These are phyloP conservation scores for Meleagris gallopavo DNA, from an alignment of 2,113 vertebrate genomes.

Conservation along the genomic window DNA sequence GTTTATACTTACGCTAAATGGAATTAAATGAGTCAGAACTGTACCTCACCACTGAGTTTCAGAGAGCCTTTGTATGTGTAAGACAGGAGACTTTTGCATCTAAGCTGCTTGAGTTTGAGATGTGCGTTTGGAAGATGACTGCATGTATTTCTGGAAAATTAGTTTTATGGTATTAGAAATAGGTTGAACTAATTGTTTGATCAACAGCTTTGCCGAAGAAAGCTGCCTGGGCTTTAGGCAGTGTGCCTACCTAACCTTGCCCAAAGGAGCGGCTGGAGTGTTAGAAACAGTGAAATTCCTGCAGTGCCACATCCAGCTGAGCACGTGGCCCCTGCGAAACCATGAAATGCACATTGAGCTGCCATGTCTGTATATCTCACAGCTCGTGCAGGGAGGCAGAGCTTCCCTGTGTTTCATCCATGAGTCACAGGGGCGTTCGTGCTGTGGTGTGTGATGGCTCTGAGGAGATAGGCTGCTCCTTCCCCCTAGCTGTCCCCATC, in stretches of 20 bases:
- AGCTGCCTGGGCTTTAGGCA: background rate
- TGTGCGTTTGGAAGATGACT: background rate
- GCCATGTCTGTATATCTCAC: background rate
- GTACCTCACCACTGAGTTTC: background rate
- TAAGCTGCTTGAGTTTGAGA: background rate
- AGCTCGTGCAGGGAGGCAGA: background rate
- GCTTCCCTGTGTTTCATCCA: background rate
- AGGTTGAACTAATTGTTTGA: background rate
- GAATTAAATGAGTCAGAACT: constrained; percentile 9
- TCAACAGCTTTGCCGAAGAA: background rate
- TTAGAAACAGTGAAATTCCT: background rate
- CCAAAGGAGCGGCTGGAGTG: background rate
- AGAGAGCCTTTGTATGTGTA: background rate
- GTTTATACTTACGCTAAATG: background rate
- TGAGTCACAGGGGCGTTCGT: background rate
- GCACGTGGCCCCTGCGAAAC: background rate
- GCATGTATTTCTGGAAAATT: background rate
- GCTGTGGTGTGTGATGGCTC: background rate
- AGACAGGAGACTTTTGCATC: background rate
- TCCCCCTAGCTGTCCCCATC: background rate
- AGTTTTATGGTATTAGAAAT: background rate
- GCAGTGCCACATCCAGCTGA: background rate
- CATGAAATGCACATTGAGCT: background rate
- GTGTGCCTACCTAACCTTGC: background rate
- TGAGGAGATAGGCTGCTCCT: background rate